phyloP scores from a whole-genome alignment of 2,113 vertebrate species.

The Limanda limanda region DNA sequence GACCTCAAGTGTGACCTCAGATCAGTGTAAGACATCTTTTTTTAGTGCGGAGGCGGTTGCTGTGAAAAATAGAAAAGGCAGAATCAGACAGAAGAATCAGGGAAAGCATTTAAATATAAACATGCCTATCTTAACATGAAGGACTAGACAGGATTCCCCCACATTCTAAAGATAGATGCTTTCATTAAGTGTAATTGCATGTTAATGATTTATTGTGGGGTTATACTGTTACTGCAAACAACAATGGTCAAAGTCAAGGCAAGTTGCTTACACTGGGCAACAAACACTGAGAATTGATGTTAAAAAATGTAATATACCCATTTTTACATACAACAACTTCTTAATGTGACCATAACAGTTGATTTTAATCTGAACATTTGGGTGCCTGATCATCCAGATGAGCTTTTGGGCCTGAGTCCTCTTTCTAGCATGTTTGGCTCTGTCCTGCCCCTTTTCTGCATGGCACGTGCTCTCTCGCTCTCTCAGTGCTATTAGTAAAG shows the following conservation, averaged over 20 bases:
- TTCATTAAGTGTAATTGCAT: background rate
- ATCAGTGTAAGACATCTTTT: conserved; percentile 15
- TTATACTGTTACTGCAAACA: background rate
- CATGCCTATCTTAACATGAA: background rate
- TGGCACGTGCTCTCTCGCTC: too few species aligned
- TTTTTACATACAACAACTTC: background rate
- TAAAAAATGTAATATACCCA: background rate
- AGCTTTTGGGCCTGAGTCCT: too few species aligned
- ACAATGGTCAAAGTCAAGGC: background rate
- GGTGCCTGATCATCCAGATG: too few species aligned
- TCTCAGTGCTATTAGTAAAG: too few species aligned
- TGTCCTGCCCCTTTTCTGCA: too few species aligned
- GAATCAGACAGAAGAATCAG: background rate
- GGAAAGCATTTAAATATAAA: background rate
- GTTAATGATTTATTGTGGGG: background rate
- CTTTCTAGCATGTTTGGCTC: too few species aligned
- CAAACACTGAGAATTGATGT: too few species aligned
- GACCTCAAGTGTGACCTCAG: conserved; percentile 49
- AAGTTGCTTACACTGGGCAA: background rate
- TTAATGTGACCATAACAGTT: background rate
- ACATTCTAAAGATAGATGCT: background rate
- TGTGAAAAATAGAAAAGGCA: background rate
- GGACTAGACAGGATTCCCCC: background rate
- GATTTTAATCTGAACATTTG: background rate
- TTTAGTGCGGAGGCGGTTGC: background rate